Evolutionary conservation across 2,888 invertebrate species (phyloP), one percentile per base, ranked within the genome.

Genomic region (Cheilosia variabilis): DNA sequence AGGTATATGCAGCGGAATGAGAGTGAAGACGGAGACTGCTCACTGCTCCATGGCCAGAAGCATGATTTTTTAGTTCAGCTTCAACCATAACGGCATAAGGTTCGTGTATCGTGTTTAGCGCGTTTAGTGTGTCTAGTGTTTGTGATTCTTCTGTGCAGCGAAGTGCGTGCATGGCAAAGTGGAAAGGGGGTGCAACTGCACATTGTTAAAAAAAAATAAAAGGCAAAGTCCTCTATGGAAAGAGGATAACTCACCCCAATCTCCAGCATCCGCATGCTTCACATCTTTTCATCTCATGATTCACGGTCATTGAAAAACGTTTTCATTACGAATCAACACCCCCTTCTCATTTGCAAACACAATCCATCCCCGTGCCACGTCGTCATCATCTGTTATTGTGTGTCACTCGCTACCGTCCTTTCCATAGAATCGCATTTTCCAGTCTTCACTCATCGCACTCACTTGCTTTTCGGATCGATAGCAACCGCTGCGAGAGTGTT

Each of bases 381-480:
- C 79, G 65, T 86, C 76, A 69, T 84, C 69, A 62, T 50, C 27
- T 83, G 81, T 86, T 81, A 80, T 86, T 86, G 75, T 86, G 81
- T 81, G 81, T 81, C 81, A 79, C 73, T 79, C 41, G 71, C 68
- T 60, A 31, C 4, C 58, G 31, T 47, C 71, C 73, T 81, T 86
- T 80, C 68, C 81, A 86, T 58, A 76, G 68, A 86, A 86, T 81
- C 81, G 81, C 81, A 86, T 86, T 86, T 83, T 86, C 86, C 81
- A 81, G 84, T 80, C 62, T 58, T 86, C 80, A 66, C 37, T 53
- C 69, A 45, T 31, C 53, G 52, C 37, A 60, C 71, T 62, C 58
- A 62, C 60, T 72, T 17, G 37, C 24, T 60, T 65, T 58, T 41
- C 1, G 77, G 81, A 86, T 86, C 86, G 86, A 86, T 86, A 86